phyloP scores from a whole-genome alignment of 1,140 invertebrate species.

The Lordiphosa collinella region DNA sequence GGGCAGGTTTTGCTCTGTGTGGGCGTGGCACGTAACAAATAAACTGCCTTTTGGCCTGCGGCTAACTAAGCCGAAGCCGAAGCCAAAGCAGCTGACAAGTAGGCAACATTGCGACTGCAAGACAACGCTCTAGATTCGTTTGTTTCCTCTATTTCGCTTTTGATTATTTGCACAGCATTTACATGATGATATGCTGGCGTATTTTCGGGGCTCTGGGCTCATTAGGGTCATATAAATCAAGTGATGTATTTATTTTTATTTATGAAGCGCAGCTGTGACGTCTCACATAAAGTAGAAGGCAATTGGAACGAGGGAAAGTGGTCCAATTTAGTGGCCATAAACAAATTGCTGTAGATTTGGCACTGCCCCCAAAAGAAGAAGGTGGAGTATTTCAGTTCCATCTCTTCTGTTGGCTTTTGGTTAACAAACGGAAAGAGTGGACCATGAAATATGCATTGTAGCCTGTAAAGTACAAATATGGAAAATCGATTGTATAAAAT shows the following conservation, averaged over 20 bases:
- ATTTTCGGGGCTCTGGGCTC: conserved; percentile 39
- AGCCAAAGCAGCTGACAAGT: conserved; percentile 51
- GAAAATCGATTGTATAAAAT: conserved; percentile 50
- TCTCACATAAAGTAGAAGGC: conserved; percentile 37
- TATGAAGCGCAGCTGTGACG: conserved; percentile 64
- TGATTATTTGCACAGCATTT: conserved; percentile 49
- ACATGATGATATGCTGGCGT: conserved; percentile 39
- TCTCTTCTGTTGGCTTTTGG: conserved; percentile 19
- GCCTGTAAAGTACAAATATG: conserved; percentile 6
- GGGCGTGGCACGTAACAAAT: conserved; percentile 31
- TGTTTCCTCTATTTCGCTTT: conserved; percentile 38
- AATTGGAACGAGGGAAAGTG: background rate
- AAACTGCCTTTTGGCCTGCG: conserved; percentile 31
- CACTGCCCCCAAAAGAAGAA: conserved; percentile 2
- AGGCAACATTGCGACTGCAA: conserved; percentile 45
- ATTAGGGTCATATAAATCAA: conserved; percentile 69
- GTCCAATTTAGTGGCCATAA: conserved; percentile 45
- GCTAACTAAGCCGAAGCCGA: conserved; percentile 6
- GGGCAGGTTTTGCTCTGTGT: background rate
- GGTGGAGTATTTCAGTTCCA: too few species aligned
- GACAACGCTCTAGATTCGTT: conserved; percentile 17
- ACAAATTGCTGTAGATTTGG: conserved; percentile 42
- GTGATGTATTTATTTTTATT: conserved; percentile 69
- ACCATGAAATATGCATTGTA: conserved; percentile 27
- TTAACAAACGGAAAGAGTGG: conserved; percentile 1